These are phyloP conservation scores for Drosophila takahashii DNA, from an alignment of 1,140 invertebrate genomes.

Conservation along the genomic window DNA sequence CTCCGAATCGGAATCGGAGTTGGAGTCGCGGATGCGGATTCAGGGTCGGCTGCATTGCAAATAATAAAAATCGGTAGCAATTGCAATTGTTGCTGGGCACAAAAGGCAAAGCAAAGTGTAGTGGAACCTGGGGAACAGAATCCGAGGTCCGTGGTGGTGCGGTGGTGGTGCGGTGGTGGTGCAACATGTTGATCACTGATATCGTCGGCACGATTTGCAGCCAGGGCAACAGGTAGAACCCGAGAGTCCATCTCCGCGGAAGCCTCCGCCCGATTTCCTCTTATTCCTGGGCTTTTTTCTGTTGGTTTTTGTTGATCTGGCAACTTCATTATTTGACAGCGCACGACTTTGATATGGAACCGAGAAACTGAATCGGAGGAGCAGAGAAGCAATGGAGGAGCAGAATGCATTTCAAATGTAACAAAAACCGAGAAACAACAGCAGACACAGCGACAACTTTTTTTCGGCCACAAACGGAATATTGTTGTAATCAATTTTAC, in stretches of 20 bases:
- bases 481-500: slow-evolving; percentile 80
- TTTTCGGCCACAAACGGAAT: slow-evolving; percentile 39
- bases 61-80: slow-evolving; percentile 81
- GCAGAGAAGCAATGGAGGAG: background rate
- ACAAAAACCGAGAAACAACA: slow-evolving; percentile 31
- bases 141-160: slow-evolving; percentile 29
- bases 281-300: slow-evolving; percentile 40
- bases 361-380: slow-evolving; percentile 17
- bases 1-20: slow-evolving; percentile 9
- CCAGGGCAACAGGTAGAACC: slow-evolving; percentile 66
- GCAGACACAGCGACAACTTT: slow-evolving; percentile 33
- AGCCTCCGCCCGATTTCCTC: slow-evolving; percentile 47
- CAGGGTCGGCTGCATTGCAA: slow-evolving; percentile 51
- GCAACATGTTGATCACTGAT: slow-evolving; percentile 81
- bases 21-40: slow-evolving; percentile 25
- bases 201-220: slow-evolving; percentile 75
- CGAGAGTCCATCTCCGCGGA: slow-evolving; percentile 21
- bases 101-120: slow-evolving; percentile 50
- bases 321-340: slow-evolving; percentile 82
- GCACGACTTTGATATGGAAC: slow-evolving; percentile 77
- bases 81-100: slow-evolving; percentile 71
- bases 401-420: slow-evolving; percentile 57
- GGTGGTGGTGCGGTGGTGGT: slow-evolving; percentile 48
- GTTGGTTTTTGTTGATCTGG: slow-evolving; percentile 80
- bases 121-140: slow-evolving; percentile 1